Evolutionary conservation across 2,113 vertebrate genomes (phyloP), one percentile per base, ranked within the genome.

Genomic region (Athene cunicularia): DNA sequence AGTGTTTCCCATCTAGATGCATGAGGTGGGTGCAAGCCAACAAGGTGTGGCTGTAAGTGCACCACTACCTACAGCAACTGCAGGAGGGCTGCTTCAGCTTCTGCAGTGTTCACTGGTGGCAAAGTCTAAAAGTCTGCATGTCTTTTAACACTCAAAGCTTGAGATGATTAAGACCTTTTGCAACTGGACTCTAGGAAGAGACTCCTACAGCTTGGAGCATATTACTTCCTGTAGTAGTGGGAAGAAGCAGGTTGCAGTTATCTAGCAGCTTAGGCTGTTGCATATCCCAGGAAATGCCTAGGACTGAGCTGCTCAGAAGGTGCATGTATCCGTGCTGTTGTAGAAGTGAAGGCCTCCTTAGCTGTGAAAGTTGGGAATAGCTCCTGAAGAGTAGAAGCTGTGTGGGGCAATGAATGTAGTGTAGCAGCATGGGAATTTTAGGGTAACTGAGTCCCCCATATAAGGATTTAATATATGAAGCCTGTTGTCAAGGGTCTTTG

Each of bases 1-100:
- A 45, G 20, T 9, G 27, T 50, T 68, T 88, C 22, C 53, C 30
- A n/a, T 67, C n/a, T 59, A 32, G 41, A 14, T 49, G 12, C 9
- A 2, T 22, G n/a, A 80, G 60, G 37, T 27, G 35, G 32, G 23
- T 52, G 24, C 20, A 52, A 43, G 45, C 58, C 53, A 18, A 4
- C n/a, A 41, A 39, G 63, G 22, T 33, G 30, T 50, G 39, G 37
- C 39, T 75, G 37, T 37, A 45, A 68, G 43, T 37, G 26, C n/a
- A 30, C 18, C 22, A 9, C n/a, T 67, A 5, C 52, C 49, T 32
- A 0, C 3, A 14, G 66, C 13, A 23, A 27, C 73, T 1, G 2
- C 66, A 63, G 86, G 74, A 28, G 6, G 56, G 35, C 60, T 81
- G 4, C 67, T 85, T 62, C 41, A 73, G 58, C 22, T 63, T 32